A percentile compares a stretch with the other conserved stretches of the same genome.
phyloP scores from a whole-genome alignment of 2,888 invertebrate species.

The Catocala fraxini region DNA sequence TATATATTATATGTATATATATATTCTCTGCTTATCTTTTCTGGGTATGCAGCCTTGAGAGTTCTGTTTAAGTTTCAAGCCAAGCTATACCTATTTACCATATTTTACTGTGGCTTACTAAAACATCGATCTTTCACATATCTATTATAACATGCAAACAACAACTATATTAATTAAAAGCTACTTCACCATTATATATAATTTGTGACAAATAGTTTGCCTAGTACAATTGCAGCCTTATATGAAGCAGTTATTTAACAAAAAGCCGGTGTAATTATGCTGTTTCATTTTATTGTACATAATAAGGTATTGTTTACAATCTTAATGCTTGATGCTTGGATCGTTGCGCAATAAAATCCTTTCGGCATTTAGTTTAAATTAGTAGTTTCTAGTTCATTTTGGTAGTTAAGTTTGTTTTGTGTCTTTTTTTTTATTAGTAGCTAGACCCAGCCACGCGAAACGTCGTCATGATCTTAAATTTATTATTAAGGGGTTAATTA shows the following conservation, averaged over 20 bases:
- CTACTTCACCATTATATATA: background rate
- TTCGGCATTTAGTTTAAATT: constrained; percentile 29
- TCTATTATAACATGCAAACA: too few relatives aligned
- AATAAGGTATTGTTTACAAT: constrained; percentile 43
- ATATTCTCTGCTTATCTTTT: too few relatives aligned
- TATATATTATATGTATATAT: too few relatives aligned
- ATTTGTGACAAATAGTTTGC: constrained; percentile 2
- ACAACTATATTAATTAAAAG: too few relatives aligned
- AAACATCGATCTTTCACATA: too few relatives aligned
- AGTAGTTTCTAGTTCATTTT: constrained; percentile 3
- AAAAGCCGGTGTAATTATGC: constrained; percentile 42
- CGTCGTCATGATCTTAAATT: too few relatives aligned
- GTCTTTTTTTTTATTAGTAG: too few relatives aligned
- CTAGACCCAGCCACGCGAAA: too few relatives aligned
- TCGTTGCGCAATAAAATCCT: constrained; percentile 34
- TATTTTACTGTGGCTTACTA: too few relatives aligned
- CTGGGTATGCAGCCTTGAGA: too few relatives aligned
- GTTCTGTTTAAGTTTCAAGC: background rate
- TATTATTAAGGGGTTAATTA: too few relatives aligned
- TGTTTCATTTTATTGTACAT: constrained; percentile 42
- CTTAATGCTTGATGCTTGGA: constrained; percentile 19
- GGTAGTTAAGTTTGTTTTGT: constrained; percentile 3
- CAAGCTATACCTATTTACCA: too few relatives aligned
- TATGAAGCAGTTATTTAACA: constrained; percentile 14
- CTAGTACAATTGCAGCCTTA: background rate